Percentiles rank a stretch among this genome's conserved stretches.
phyloP scores from a whole-genome alignment of 2,797 vertebrate genomes.

The Eulemur albifrons region DNA sequence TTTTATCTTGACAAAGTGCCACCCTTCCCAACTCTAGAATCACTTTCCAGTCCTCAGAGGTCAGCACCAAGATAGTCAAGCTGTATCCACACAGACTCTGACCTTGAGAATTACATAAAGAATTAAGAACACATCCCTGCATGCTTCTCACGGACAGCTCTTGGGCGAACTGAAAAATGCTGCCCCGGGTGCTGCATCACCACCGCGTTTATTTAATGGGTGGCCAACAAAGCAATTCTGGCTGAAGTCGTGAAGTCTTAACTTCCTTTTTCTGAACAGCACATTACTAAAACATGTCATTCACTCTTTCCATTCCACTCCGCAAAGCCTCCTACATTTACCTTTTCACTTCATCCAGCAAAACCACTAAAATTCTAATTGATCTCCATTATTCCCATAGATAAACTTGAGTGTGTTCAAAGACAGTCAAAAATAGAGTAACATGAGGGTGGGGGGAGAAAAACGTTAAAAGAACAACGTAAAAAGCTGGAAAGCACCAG shows the following conservation, averaged over 20 bases:
- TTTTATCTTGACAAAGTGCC: not conserved
- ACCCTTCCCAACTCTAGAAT: not conserved
- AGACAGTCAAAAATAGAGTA: not conserved
- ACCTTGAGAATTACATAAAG: too few species aligned
- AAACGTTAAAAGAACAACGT: not conserved
- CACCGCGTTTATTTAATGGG: fast-evolving
- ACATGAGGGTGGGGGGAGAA: fast-evolving
- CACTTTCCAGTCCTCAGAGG: not conserved
- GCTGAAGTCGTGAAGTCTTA: not conserved
- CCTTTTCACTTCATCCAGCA: not conserved
- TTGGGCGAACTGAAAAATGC: not conserved
- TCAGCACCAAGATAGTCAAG: not conserved
- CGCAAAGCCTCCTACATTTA: not conserved
- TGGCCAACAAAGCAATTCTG: not conserved
- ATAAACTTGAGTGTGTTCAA: not conserved
- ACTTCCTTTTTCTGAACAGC: not conserved
- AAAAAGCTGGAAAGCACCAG: not conserved
- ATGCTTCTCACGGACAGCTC: not conserved
- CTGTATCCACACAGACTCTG: fast-evolving
- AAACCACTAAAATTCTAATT: not conserved
- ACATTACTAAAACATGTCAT: not conserved
- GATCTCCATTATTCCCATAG: not conserved
- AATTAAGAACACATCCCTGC: not conserved
- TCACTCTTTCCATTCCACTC: not conserved
- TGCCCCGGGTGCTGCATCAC: fast-evolving